Percentiles rank a stretch among this genome's conserved stretches.
phyloP scores from a whole-genome alignment of 1,140 invertebrate genomes.

The Formica exsecta region DNA sequence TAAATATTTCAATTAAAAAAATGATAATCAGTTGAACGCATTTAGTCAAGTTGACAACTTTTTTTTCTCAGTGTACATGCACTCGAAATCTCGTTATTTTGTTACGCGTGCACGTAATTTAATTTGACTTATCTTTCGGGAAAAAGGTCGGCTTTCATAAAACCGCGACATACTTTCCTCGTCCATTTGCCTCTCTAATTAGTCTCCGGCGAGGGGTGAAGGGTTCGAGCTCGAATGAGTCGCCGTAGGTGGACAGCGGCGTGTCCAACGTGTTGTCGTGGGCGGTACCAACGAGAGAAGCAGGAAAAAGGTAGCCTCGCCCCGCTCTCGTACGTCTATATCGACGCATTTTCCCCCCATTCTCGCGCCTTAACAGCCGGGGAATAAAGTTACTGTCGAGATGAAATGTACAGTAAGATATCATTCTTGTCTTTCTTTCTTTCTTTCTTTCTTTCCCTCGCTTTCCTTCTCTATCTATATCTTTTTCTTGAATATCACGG shows the following conservation, averaged over 20 bases:
- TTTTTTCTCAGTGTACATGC: too few species aligned
- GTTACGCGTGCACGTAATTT: slow-evolving; percentile 23
- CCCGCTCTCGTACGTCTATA: slow-evolving; percentile 65
- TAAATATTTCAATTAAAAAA: too few species aligned
- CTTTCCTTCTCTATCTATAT: too few species aligned
- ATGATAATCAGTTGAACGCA: too few species aligned
- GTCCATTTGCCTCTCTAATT: slow-evolving; percentile 60
- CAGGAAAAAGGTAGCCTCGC: slow-evolving; percentile 65
- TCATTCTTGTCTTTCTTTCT: too few species aligned
- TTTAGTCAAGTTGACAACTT: too few species aligned
- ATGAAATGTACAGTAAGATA: background rate
- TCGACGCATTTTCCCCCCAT: slow-evolving; percentile 65
- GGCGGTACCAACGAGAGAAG: slow-evolving; percentile 65
- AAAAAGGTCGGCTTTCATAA: slow-evolving; percentile 44
- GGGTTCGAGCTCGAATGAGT: slow-evolving; percentile 55
- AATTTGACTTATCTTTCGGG: slow-evolving; percentile 27
- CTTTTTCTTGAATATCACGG: background rate
- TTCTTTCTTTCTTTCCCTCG: too few species aligned
- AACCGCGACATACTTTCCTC: slow-evolving; percentile 43
- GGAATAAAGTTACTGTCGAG: slow-evolving; percentile 4
- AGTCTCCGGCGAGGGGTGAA: slow-evolving; percentile 21
- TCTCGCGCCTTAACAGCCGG: slow-evolving; percentile 67
- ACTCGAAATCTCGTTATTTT: slow-evolving; percentile 4
- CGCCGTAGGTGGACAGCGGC: slow-evolving; percentile 59
- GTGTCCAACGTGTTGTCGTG: slow-evolving; percentile 64